Conservation (phyloP, 2,113 vertebrate species). For the Leptobrachium leishanense region DNA sequence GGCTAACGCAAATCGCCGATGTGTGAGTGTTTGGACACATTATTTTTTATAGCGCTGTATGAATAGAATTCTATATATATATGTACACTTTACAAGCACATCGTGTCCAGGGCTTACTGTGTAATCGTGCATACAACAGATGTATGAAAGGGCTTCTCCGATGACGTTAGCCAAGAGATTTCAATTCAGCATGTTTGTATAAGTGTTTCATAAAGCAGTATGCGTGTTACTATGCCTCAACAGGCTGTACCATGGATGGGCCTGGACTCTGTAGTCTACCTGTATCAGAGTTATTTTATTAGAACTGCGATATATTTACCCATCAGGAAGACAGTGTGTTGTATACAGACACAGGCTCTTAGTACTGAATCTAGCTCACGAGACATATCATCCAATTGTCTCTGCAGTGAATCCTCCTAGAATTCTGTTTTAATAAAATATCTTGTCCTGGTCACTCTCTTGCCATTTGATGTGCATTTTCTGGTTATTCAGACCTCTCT, state of each 20-base stretch:
- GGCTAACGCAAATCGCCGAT: not conserved
- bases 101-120: slow-evolving; percentile 26
- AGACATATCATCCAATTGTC: slow-evolving; percentile 15
- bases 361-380: slow-evolving; percentile 8
- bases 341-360: slow-evolving; percentile 16
- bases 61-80: slow-evolving; percentile 30
- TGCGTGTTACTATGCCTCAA: not conserved
- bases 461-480: not conserved
- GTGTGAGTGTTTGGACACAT: slow-evolving; percentile 26
- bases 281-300: slow-evolving; percentile 9
- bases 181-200: slow-evolving; percentile 27
- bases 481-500: no score
- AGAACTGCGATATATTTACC: not conserved
- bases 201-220: slow-evolving; percentile 23
- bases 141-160: not conserved
- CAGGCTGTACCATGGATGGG: slow-evolving; percentile 1
- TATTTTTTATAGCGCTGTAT: slow-evolving; percentile 31
- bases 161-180: not conserved
- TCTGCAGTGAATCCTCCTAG: slow-evolving; percentile 23
- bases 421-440: slow-evolving; percentile 31
- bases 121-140: not conserved
- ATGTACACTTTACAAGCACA: slow-evolving; percentile 38
- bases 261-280: slow-evolving; percentile 21
- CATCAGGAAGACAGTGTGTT: slow-evolving; percentile 1
- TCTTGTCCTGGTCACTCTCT: not conserved